Evolutionary conservation across 2,888 invertebrate species (phyloP).

Genomic region (Matsumyia berberina): DNA sequence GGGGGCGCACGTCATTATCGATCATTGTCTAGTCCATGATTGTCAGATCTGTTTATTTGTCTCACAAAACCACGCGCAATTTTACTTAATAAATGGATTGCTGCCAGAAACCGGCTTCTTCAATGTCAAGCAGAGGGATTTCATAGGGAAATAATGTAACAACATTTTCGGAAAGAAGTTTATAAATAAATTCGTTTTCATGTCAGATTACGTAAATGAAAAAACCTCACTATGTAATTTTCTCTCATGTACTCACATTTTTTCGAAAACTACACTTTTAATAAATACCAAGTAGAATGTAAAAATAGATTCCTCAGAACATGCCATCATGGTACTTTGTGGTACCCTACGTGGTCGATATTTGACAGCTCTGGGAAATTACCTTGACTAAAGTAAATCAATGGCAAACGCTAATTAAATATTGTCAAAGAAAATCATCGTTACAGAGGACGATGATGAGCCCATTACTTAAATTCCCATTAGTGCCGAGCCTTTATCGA

Average conservation of each 20-base stretch:
- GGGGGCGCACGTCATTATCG: too few relatives aligned
- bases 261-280: neutral
- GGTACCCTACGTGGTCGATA: neutral
- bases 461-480: constrained; percentile 14
- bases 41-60: too few relatives aligned
- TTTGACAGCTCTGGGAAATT: too few relatives aligned
- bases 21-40: too few relatives aligned
- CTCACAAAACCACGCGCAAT: too few relatives aligned
- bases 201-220: neutral
- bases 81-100: too few relatives aligned
- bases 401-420: neutral
- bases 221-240: neutral
- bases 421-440: neutral
- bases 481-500: constrained; percentile 15
- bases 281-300: neutral
- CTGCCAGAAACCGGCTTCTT: too few relatives aligned
- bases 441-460: neutral
- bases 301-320: neutral
- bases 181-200: too few relatives aligned
- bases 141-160: too few relatives aligned
- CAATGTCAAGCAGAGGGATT: too few relatives aligned
- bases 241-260: neutral
- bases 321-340: neutral
- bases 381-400: neutral
- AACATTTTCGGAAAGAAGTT: too few relatives aligned